These are phyloP conservation scores for Carpatolechia fugitivella DNA, from an alignment of 2,888 invertebrate species.

Conservation along the genomic window DNA sequence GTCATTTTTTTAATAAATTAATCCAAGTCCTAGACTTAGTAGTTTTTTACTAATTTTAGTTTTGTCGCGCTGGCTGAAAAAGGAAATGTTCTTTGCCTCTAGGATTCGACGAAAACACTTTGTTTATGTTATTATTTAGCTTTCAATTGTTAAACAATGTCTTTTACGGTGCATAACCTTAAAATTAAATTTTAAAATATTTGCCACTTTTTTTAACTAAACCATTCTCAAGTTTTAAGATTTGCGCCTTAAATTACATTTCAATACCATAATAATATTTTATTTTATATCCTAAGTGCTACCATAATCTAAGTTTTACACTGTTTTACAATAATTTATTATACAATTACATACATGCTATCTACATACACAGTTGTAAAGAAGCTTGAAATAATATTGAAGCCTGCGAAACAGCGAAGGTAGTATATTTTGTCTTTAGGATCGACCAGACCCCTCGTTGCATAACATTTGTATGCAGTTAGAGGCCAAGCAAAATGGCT, in stretches of 20 bases:
- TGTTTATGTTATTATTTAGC: neutral
- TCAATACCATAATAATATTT: conserved; percentile 4
- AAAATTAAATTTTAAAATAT: too few species aligned
- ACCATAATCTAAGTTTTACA: conserved; percentile 12
- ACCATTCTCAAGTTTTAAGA: too few species aligned
- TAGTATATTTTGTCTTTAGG: too few species aligned
- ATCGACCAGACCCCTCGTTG: too few species aligned
- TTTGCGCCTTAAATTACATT: neutral
- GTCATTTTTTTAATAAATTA: conserved; percentile 37
- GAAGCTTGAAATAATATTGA: too few species aligned
- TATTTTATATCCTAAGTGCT: conserved; percentile 9
- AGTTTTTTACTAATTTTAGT: conserved; percentile 9
- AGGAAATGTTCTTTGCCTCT: conserved; percentile 1
- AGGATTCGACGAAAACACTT: neutral
- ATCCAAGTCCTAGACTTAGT: conserved; percentile 19
- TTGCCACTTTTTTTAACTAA: too few species aligned
- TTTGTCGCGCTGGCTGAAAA: neutral
- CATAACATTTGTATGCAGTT: too few species aligned
- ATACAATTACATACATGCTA: neutral
- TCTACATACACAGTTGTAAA: too few species aligned
- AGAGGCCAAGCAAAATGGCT: too few species aligned
- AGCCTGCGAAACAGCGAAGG: too few species aligned
- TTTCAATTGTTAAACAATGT: neutral
- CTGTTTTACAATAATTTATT: neutral
- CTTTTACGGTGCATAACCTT: neutral